Percentiles rank a stretch among this genome's conserved stretches.
Evolutionary conservation across 2,113 vertebrate genomes (phyloP).

Genomic region (Gallinago jamesoni): DNA sequence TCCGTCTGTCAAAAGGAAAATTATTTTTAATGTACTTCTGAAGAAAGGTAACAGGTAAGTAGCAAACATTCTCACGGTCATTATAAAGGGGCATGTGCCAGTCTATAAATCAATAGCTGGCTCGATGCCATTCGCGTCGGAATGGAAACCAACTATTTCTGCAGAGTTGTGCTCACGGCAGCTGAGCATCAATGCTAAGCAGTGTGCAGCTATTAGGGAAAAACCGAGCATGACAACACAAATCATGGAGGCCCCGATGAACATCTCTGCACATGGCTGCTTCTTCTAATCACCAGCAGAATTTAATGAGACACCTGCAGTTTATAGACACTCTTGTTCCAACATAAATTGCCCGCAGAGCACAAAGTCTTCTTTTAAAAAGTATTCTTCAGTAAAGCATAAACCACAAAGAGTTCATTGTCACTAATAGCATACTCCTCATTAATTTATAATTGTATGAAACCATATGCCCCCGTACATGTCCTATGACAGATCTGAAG

Average conservation of each 20-base stretch:
- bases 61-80: not conserved
- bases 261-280: constrained; percentile 49
- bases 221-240: constrained; percentile 32
- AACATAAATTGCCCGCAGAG: not conserved
- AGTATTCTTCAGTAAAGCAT: not conserved
- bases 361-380: constrained; percentile 21
- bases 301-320: constrained; percentile 70
- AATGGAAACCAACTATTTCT: not conserved
- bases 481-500: not conserved
- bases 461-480: not conserved
- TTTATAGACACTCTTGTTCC: not conserved
- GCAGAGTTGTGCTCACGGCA: not conserved
- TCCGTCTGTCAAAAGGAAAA: not conserved
- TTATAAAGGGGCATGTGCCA: not conserved
- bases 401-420: constrained; percentile 30
- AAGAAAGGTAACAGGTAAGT: not conserved
- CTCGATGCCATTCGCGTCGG: not conserved
- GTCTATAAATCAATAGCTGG: constrained; percentile 33
- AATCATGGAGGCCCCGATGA: constrained; percentile 29
- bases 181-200: constrained; percentile 22
- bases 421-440: not conserved
- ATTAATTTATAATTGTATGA: constrained; percentile 26
- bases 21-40: not conserved
- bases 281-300: constrained; percentile 52
- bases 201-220: constrained; percentile 11